Evolutionary conservation across 2,888 invertebrate species (phyloP).

Genomic region (Chrysotoxum bicinctum): DNA sequence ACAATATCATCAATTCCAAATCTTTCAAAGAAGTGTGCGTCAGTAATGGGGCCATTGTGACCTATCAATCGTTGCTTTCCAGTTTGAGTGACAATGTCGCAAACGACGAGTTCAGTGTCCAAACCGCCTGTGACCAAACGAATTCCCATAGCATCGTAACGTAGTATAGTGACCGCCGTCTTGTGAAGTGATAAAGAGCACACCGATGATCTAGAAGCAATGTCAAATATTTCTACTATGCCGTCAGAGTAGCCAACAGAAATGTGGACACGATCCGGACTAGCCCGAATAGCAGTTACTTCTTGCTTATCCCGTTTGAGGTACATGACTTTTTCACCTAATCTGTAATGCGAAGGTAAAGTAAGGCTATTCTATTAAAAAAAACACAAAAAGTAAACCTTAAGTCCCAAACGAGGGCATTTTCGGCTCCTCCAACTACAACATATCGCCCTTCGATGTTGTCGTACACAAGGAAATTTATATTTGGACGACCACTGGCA

Average conservation of each 20-base stretch:
- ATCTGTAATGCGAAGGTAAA: conserved; percentile 74
- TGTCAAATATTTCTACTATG: conserved; percentile 90
- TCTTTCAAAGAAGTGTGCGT: conserved; percentile 87
- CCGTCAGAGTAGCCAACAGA: conserved; percentile 97
- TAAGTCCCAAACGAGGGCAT: conserved; percentile 97
- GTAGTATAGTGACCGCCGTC: conserved; percentile 90
- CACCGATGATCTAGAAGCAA: conserved; percentile 85
- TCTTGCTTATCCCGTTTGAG: conserved; percentile 91
- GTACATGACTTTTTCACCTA: conserved; percentile 86
- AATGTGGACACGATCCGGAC: conserved; percentile 89
- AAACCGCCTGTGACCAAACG: conserved; percentile 92
- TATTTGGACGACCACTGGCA: conserved; percentile 90
- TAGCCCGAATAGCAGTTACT: conserved; percentile 89
- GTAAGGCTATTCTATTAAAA: neutral
- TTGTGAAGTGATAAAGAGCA: conserved; percentile 91
- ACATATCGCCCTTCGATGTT: conserved; percentile 91
- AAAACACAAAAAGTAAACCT: conserved; percentile 81
- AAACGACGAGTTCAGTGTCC: conserved; percentile 96
- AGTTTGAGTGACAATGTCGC: conserved; percentile 96
- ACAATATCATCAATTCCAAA: conserved; percentile 83
- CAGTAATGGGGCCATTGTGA: conserved; percentile 95
- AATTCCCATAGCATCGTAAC: conserved; percentile 92
- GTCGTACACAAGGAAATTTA: conserved; percentile 89
- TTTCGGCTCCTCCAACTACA: conserved; percentile 96
- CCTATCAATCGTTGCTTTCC: conserved; percentile 95